phyloP scores from a whole-genome alignment of 2,797 vertebrate genomes.

The Microhierax caerulescens region DNA sequence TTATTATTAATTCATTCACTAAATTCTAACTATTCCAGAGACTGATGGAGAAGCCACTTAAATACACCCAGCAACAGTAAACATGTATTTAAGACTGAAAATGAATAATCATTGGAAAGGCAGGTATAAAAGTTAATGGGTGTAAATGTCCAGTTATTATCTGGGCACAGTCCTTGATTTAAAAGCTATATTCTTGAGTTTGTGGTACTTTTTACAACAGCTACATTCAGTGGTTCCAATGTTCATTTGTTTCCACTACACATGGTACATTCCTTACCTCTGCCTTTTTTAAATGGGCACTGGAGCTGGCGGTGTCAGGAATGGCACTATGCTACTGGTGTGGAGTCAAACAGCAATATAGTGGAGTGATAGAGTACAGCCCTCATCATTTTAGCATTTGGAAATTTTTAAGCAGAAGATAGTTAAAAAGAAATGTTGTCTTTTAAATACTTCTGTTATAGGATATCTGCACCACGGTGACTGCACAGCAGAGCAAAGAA shows the following conservation, averaged over 20 bases:
- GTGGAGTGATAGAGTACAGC: background rate
- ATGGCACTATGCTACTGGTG: accelerated
- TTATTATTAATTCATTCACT: background rate
- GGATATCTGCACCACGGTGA: background rate
- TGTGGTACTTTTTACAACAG: background rate
- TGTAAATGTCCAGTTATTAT: background rate
- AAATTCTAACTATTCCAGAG: background rate
- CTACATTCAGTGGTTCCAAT: background rate
- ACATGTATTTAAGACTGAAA: background rate
- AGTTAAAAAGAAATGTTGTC: background rate
- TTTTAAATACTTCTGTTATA: background rate
- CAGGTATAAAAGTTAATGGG: background rate
- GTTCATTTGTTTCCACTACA: accelerated
- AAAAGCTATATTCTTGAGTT: background rate
- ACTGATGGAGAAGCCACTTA: background rate
- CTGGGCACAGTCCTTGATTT: background rate
- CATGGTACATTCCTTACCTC: background rate
- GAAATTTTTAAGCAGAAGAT: background rate
- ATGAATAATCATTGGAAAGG: background rate
- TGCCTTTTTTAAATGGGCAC: background rate
- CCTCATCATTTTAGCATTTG: background rate
- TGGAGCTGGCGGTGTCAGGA: background rate
- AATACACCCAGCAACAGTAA: background rate
- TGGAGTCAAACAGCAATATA: background rate
- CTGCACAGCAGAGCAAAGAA: background rate